These are phyloP conservation scores for Pipistrellus kuhlii DNA, from an alignment of 2,797 vertebrate genomes.

Conservation along the genomic window DNA sequence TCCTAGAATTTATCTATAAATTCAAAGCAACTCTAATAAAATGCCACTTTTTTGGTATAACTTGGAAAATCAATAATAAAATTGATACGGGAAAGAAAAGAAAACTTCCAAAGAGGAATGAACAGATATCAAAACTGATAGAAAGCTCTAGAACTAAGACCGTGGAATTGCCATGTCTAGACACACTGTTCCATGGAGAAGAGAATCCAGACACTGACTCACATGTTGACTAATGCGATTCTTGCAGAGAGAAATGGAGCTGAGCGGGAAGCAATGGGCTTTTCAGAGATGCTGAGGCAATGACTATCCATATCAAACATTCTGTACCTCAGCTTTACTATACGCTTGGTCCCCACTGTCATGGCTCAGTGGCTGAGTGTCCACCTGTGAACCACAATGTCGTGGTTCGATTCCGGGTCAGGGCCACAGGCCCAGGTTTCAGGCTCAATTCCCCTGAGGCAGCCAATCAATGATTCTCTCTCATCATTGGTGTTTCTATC, in stretches of 20 bases:
- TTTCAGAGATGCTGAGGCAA: background rate
- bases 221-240: background rate
- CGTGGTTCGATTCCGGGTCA: no score
- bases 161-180: background rate
- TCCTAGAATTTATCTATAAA: constrained; percentile 22
- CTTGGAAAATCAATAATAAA: constrained; percentile 6
- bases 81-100: constrained; percentile 17
- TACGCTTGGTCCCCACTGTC: no score
- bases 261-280: background rate
- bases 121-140: constrained; percentile 14
- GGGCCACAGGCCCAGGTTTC: no score
- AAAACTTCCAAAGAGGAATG: background rate
- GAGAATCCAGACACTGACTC: background rate
- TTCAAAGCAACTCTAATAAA: constrained; percentile 20
- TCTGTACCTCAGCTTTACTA: background rate
- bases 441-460: no score
- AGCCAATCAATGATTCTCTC: no score
- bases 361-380: no score
- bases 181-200: background rate
- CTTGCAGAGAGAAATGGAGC: background rate
- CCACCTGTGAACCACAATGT: no score
- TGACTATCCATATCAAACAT: background rate
- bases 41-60: background rate
- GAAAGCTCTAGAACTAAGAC: background rate
- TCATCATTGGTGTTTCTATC: no score